These are phyloP conservation scores for Lordiphosa stackelbergi DNA, from an alignment of 1,140 invertebrate species.

Conservation along the genomic window DNA sequence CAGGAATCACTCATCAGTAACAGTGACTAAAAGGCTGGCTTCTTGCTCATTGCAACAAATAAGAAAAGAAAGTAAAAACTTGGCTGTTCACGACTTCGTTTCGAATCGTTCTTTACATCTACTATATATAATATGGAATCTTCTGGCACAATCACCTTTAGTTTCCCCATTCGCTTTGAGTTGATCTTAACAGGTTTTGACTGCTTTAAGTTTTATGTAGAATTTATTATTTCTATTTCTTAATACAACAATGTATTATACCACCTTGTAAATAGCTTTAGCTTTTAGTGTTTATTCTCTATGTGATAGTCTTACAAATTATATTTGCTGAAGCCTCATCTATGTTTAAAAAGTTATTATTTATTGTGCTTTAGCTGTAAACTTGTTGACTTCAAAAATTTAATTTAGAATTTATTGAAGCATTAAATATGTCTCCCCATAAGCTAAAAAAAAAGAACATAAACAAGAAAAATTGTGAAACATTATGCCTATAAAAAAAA, in stretches of 20 bases:
- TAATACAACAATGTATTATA: slow-evolving; percentile 34
- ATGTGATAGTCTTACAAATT: slow-evolving; percentile 63
- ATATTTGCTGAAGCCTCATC: slow-evolving; percentile 51
- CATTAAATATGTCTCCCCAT: background rate
- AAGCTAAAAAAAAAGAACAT: slow-evolving; percentile 2
- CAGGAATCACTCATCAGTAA: slow-evolving; percentile 85
- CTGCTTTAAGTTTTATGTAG: slow-evolving; percentile 30
- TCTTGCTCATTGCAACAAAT: slow-evolving; percentile 59
- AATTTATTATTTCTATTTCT: slow-evolving; percentile 37
- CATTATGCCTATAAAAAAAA: slow-evolving; percentile 9
- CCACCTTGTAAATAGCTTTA: slow-evolving; percentile 61
- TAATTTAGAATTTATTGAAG: too few relatives aligned
- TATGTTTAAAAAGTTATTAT: slow-evolving; percentile 27
- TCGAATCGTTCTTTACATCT: slow-evolving; percentile 68
- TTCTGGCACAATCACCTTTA: slow-evolving; percentile 16
- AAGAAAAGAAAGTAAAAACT: slow-evolving; percentile 57
- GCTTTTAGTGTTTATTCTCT: slow-evolving; percentile 50
- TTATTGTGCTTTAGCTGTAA: slow-evolving; percentile 24
- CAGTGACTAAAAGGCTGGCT: slow-evolving; percentile 41
- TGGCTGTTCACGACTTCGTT: slow-evolving; percentile 73
- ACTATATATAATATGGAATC: slow-evolving; percentile 39
- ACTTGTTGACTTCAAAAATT: slow-evolving; percentile 9
- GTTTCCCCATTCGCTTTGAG: too few relatives aligned
- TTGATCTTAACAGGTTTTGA: slow-evolving; percentile 5
- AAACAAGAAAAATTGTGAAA: too few relatives aligned